Percentiles rank a stretch among this genome's conserved stretches.
These are phyloP conservation scores for Noctua janthina DNA, from an alignment of 2,888 invertebrate genomes.

Conservation along the genomic window DNA sequence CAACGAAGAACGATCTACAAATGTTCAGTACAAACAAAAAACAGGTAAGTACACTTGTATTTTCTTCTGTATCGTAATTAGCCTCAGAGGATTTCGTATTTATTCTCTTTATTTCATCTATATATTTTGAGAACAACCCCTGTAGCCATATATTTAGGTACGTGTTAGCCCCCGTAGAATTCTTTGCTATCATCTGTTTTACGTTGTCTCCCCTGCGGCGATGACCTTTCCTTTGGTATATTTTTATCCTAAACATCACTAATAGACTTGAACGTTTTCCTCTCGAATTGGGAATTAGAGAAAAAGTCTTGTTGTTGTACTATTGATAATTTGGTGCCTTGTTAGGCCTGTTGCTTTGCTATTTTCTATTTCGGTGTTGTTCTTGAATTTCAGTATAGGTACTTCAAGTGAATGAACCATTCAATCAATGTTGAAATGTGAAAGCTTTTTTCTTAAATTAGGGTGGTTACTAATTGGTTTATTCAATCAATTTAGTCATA, in stretches of 20 bases:
- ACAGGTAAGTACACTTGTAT: background rate
- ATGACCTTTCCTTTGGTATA: slow-evolving; percentile 62
- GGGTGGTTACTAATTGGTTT: background rate
- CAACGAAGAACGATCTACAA: background rate
- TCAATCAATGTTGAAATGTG: background rate
- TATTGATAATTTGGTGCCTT: slow-evolving; percentile 13
- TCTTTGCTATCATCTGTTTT: slow-evolving; percentile 65
- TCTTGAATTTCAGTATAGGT: background rate
- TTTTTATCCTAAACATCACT: slow-evolving; percentile 53
- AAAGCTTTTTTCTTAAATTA: background rate
- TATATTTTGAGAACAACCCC: slow-evolving; percentile 34
- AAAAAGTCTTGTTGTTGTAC: slow-evolving; percentile 16
- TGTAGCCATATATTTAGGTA: slow-evolving; percentile 38
- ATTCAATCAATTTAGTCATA: background rate
- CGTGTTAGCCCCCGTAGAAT: slow-evolving; percentile 55
- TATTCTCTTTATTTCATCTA: slow-evolving; percentile 39
- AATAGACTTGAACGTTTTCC: slow-evolving; percentile 50
- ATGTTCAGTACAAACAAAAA: slow-evolving; percentile 1
- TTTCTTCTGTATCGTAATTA: slow-evolving; percentile 35
- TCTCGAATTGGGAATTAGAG: slow-evolving; percentile 36
- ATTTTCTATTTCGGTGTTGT: background rate
- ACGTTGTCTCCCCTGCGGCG: slow-evolving; percentile 69
- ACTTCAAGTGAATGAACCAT: background rate
- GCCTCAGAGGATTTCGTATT: slow-evolving; percentile 34
- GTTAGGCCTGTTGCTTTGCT: slow-evolving; percentile 2